Percentiles rank a stretch among this genome's conserved stretches.
Conservation (phyloP, 2,113 vertebrate species). For the Camarhynchus parvulus region DNA sequence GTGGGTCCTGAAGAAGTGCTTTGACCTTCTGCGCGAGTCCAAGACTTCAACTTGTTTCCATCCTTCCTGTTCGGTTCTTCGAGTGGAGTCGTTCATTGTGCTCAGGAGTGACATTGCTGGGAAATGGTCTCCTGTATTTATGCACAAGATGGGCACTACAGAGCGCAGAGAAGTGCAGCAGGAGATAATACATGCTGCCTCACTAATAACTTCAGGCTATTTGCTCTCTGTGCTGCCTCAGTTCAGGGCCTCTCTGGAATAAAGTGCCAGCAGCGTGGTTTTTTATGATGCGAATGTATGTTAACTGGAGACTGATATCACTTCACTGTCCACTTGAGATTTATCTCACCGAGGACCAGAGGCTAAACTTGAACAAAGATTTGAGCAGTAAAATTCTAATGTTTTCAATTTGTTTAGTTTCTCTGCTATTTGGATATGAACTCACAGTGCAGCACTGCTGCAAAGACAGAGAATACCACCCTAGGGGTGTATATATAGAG, state of each 20-base stretch:
- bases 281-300: constrained; percentile 43
- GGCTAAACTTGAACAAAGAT: constrained; percentile 49
- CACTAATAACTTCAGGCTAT: constrained; percentile 67
- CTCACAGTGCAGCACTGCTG: neutral
- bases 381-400: constrained; percentile 36
- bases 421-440: constrained; percentile 20
- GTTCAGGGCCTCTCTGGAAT: constrained; percentile 54
- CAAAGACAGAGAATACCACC: constrained; percentile 50
- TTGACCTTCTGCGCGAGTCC: constrained; percentile 61
- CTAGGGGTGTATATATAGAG: constrained; percentile 65
- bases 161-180: constrained; percentile 29
- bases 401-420: constrained; percentile 60
- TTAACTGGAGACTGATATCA: constrained; percentile 47
- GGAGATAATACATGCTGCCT: constrained; percentile 56
- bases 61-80: constrained; percentile 14
- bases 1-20: neutral
- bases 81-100: constrained; percentile 60
- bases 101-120: constrained; percentile 75
- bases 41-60: constrained; percentile 67
- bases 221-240: constrained; percentile 47
- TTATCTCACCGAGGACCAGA: constrained; percentile 41
- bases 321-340: constrained; percentile 57
- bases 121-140: constrained; percentile 74
- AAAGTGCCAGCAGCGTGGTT: constrained; percentile 56
- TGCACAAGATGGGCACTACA: constrained; percentile 52